Evolutionary conservation across 1,140 invertebrate species (phyloP).

Genomic region (Drosophila littoralis): DNA sequence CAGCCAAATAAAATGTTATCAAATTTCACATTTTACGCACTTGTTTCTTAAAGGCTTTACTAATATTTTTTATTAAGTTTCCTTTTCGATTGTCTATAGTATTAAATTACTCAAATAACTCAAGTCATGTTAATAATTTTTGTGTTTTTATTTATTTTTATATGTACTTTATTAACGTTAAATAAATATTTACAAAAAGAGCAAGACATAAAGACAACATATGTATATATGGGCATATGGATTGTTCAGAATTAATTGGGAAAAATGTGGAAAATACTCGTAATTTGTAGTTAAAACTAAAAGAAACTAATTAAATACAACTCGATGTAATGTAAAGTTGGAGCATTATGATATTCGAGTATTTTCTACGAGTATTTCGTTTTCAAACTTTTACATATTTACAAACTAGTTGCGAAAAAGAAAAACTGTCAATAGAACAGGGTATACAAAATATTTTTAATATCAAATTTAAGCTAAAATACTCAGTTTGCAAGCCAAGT

Average conservation of each 20-base stretch:
- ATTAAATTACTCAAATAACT: background rate
- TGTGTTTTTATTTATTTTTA: constrained; percentile 54
- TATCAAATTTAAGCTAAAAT: constrained; percentile 42
- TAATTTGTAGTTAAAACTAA: constrained; percentile 48
- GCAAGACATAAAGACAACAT: constrained; percentile 60
- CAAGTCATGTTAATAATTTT: constrained; percentile 4
- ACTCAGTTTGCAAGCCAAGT: constrained; percentile 9
- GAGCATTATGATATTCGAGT: constrained; percentile 46
- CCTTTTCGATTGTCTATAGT: background rate
- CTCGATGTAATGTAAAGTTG: constrained; percentile 37
- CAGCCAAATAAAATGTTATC: too few species aligned
- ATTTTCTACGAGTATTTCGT: constrained; percentile 61
- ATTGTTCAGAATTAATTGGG: constrained; percentile 28
- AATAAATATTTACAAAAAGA: constrained; percentile 83
- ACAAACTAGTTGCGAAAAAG: constrained; percentile 70
- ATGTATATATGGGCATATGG: constrained; percentile 30
- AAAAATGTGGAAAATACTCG: constrained; percentile 19
- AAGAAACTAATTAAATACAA: constrained; percentile 77
- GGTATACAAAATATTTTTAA: constrained; percentile 3
- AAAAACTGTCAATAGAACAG: constrained; percentile 22
- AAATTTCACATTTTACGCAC: too few species aligned
- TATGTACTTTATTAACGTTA: constrained; percentile 79
- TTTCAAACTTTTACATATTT: constrained; percentile 68
- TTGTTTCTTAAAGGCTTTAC: too few species aligned
- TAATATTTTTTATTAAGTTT: constrained; percentile 1